A percentile compares a stretch with the other conserved stretches of the same genome.
Evolutionary conservation across 2,113 vertebrate species (phyloP).

Genomic region (Dipodomys ordii): DNA sequence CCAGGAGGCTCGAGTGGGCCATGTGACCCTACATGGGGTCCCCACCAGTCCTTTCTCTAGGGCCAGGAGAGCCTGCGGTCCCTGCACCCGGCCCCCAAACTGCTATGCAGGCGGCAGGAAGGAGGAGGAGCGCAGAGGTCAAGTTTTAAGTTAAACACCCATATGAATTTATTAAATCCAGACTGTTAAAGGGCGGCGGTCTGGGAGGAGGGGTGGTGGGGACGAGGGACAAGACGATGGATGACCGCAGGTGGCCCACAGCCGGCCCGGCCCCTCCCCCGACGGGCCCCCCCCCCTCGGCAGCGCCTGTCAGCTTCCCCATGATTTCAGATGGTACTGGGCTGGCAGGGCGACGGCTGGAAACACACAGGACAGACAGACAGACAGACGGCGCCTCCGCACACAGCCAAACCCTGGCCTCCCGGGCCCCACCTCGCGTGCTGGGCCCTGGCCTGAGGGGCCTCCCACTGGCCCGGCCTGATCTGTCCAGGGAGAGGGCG

Average conservation of each 20-base stretch:
- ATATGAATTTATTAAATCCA: slow-evolving; percentile 87
- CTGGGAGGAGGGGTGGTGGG: slow-evolving; percentile 38
- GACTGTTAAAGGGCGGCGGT: slow-evolving; percentile 79
- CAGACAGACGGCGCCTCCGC: slow-evolving; percentile 57
- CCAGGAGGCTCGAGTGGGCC: too few relatives aligned
- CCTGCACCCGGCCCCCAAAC: accelerated
- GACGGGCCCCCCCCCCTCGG: slow-evolving; percentile 48
- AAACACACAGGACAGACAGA: slow-evolving; percentile 59
- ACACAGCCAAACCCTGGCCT: slow-evolving; percentile 9
- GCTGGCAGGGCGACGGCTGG: slow-evolving; percentile 64
- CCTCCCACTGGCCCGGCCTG: slow-evolving; percentile 15
- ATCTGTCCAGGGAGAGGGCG: slow-evolving; percentile 76
- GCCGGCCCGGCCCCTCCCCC: slow-evolving; percentile 26
- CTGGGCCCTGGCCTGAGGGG: neutral
- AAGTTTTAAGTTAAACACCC: slow-evolving; percentile 83
- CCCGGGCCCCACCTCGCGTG: neutral
- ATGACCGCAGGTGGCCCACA: neutral
- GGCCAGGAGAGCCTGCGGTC: neutral
- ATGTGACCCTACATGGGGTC: too few relatives aligned
- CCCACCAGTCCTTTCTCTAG: too few relatives aligned
- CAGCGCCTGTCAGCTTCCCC: slow-evolving; percentile 72
- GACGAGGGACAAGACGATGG: slow-evolving; percentile 62
- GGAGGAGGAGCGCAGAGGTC: neutral
- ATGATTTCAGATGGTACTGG: slow-evolving; percentile 72
- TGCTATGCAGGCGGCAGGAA: neutral